Evolutionary conservation across 2,797 vertebrate species (phyloP).

Genomic region (Parauchenoglanis punctatus): DNA sequence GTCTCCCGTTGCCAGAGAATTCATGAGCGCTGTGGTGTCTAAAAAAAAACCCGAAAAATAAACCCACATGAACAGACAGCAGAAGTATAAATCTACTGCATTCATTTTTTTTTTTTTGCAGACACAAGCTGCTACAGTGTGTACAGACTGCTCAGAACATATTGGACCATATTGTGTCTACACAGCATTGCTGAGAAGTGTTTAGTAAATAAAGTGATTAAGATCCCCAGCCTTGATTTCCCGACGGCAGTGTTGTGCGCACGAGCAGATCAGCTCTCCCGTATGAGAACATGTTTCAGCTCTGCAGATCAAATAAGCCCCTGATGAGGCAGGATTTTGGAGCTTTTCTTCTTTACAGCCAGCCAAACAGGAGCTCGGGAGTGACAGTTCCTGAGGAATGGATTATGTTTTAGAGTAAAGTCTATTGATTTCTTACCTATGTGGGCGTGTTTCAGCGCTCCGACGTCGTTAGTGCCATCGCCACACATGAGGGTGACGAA

Average conservation of each 20-base stretch:
- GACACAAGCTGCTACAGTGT: slow-evolving; percentile 4
- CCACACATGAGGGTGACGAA: slow-evolving; percentile 95
- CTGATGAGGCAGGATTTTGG: slow-evolving; percentile 19
- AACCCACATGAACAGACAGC: background rate
- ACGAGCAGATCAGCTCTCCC: background rate
- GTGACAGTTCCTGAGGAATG: background rate
- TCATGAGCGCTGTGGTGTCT: background rate
- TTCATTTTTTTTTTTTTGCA: background rate
- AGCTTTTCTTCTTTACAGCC: slow-evolving; percentile 1
- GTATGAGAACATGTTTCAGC: slow-evolving; percentile 8
- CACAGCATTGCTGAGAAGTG: background rate
- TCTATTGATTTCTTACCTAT: slow-evolving; percentile 80
- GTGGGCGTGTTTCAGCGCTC: slow-evolving; percentile 94
- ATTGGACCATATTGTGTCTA: background rate
- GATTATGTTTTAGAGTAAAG: background rate
- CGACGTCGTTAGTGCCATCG: slow-evolving; percentile 97
- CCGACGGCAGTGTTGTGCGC: background rate
- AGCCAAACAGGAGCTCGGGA: background rate
- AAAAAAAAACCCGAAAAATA: background rate
- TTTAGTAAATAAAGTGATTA: slow-evolving; percentile 13
- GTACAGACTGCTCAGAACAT: background rate
- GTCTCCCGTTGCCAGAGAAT: background rate
- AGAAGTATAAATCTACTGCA: background rate
- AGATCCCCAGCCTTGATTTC: slow-evolving; percentile 4
- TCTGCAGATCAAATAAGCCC: slow-evolving; percentile 4